Evolutionary conservation across 35 echinoderm and acorn worm species (phyloP).

Genomic region (Eucidaris tribuloides): DNA sequence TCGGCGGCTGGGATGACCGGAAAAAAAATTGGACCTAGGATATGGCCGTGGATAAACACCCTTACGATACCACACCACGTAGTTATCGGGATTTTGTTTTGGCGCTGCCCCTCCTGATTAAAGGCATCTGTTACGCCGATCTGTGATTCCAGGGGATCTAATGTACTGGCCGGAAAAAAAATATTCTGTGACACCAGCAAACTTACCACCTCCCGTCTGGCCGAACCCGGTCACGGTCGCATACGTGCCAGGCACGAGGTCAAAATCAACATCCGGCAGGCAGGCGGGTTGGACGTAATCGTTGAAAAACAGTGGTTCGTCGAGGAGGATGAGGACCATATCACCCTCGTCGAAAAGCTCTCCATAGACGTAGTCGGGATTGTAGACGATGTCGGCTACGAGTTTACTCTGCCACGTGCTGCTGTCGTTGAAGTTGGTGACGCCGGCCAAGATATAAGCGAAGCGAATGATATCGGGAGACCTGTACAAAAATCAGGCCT

Average conservation of each 20-base stretch:
- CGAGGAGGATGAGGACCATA: background rate
- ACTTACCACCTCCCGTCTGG: background rate
- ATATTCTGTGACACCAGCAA: too few relatives aligned
- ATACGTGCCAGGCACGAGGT: background rate
- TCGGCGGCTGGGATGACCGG: too few relatives aligned
- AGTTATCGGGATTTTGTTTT: too few relatives aligned
- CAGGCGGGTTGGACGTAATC: conserved; percentile 31
- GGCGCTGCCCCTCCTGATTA: too few relatives aligned
- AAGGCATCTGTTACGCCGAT: too few relatives aligned
- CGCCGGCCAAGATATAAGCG: background rate
- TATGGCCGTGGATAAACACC: too few relatives aligned
- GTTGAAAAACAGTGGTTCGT: conserved; percentile 11
- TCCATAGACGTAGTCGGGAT: background rate
- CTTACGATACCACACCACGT: too few relatives aligned
- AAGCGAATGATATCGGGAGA: background rate
- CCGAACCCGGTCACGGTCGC: background rate
- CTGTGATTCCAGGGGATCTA: too few relatives aligned
- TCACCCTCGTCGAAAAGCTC: background rate
- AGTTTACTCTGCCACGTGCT: background rate
- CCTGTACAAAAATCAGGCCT: background rate
- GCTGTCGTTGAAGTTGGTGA: background rate
- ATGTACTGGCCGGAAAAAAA: too few relatives aligned
- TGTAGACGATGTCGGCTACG: background rate
- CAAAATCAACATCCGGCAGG: background rate
- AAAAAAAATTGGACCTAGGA: too few relatives aligned